phyloP scores from a whole-genome alignment of 1,140 invertebrate species.

The Micrasema longulum region DNA sequence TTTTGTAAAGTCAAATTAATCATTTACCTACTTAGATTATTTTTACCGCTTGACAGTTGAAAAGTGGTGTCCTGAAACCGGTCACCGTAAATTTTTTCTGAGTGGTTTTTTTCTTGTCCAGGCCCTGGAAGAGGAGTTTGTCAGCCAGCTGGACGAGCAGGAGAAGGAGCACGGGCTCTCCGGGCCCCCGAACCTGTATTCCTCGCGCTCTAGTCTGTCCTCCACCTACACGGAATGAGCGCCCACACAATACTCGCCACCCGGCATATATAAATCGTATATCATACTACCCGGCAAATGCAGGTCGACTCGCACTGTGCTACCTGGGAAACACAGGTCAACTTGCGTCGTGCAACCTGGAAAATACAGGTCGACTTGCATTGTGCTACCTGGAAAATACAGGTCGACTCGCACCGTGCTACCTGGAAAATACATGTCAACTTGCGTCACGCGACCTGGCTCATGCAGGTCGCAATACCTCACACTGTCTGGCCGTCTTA shows the following conservation, averaged over 20 bases:
- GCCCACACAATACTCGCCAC: neutral
- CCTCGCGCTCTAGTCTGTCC: conserved; percentile 63
- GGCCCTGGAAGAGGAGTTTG: conserved; percentile 78
- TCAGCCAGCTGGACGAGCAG: conserved; percentile 74
- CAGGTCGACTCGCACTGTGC: neutral
- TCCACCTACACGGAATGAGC: conserved; percentile 65
- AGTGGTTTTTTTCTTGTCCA: conserved; percentile 56
- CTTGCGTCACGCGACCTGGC: too few species aligned
- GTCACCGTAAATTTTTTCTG: too few species aligned
- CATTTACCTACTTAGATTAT: too few species aligned
- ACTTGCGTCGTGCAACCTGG: neutral
- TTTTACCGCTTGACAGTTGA: too few species aligned
- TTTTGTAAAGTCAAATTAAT: too few species aligned
- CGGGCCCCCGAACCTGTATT: conserved; percentile 61
- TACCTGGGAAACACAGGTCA: neutral
- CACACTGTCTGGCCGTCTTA: too few species aligned
- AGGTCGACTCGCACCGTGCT: too few species aligned
- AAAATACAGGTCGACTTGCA: neutral
- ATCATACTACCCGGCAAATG: neutral
- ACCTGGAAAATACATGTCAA: too few species aligned
- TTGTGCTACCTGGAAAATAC: too few species aligned
- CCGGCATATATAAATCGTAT: neutral
- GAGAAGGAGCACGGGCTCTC: conserved; percentile 64
- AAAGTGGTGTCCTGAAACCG: too few species aligned
- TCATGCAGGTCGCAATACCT: too few species aligned